Base-by-base conservation (phyloP, 1,140 invertebrate species). In the Sinonovacula constricta region DNA sequence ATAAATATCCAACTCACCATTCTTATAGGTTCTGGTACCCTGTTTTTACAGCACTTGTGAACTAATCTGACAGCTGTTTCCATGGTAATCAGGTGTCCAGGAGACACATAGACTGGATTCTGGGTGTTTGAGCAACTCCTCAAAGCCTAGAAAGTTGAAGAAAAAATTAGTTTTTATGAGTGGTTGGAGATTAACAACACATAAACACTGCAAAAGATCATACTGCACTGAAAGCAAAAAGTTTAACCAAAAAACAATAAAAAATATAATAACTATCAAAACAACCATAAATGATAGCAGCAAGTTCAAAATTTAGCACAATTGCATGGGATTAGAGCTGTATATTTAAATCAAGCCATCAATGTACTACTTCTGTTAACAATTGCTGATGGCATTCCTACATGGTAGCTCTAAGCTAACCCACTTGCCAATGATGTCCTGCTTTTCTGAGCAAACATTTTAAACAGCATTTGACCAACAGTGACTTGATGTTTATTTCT, bases 21-120 rank as follows among this genome's bases (percentile, higher is more conserved):
- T 84, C 92, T 83, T 18, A 90, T 84, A 51, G 92, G 92, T 80
- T 92, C 91, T n/a, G 92, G 92, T 72, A 92, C 86, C 39, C 91
- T 82, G 79, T 88, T 90, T 80, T 89, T 88, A 54, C 87, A 89
- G 72, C 89, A 91, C 45, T 78, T 67, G 34, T 90, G 77, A 3
- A 92, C 91, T 14, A 92, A 79, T 72, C 80, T 81, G 22, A 87
- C 81, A 18, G 92, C 90, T 10, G 91, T 90, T 12, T 90, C 85
- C 67, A 92, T 80, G 60, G 87, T 88, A 33, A 92, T 90, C 79
- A 87, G 88, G 75, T 92, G 91, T 54, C 92, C 92, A 28, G 90
- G 83, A 18, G 91, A 92, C 33, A 93, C 82, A 71, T 91, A 93
- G 15, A 93, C 80, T 4, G 92, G 92, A 75, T 92, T 92, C 7